phyloP scores from a whole-genome alignment of 2,888 invertebrate species.

The Pocota personata region DNA sequence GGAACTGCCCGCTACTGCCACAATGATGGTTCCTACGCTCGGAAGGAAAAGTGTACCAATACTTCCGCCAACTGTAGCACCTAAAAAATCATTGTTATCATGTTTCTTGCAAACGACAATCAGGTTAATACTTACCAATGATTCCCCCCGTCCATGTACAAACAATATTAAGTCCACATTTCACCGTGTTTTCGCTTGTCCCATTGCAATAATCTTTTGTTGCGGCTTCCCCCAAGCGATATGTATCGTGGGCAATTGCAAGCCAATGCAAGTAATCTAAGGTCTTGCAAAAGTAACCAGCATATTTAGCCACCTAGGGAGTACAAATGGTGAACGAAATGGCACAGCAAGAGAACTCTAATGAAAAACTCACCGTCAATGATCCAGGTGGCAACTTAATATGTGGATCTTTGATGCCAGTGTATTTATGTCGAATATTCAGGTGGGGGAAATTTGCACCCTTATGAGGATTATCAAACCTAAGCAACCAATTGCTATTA shows the following conservation, averaged over 20 bases:
- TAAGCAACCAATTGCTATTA: not conserved
- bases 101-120: not conserved
- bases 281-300: not conserved
- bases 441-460: not conserved
- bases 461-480: constrained; percentile 1
- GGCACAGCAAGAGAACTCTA: not conserved
- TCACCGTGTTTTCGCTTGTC: not conserved
- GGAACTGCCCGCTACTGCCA: not conserved
- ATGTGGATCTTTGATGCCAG: not conserved
- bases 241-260: not conserved
- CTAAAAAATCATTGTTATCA: not conserved
- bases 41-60: not conserved
- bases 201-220: not conserved
- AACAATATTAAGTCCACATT: not conserved
- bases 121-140: not conserved
- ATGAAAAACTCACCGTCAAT: not conserved
- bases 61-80: not conserved
- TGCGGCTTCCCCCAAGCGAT: not conserved
- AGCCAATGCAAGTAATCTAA: not conserved
- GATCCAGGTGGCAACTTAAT: not conserved
- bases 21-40: not conserved
- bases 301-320: not conserved
- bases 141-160: not conserved
- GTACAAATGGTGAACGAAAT: not conserved
- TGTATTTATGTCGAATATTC: not conserved